Base-by-base conservation (phyloP, 1,140 invertebrate species). In the Ctenoplectra terminalis region DNA sequence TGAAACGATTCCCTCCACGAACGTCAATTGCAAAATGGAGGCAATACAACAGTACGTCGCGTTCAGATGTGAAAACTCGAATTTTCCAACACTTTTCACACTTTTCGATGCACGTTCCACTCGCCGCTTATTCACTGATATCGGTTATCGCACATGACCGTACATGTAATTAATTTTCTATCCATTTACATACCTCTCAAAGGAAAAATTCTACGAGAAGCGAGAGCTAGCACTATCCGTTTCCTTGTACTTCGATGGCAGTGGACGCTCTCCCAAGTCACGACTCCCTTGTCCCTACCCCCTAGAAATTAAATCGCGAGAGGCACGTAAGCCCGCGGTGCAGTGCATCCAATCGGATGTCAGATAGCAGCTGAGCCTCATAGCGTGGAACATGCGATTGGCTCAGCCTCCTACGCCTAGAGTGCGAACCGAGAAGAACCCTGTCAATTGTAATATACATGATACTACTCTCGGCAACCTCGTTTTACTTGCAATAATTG, bases 161-260 rank as follows among this genome's bases (percentile, higher is more conserved):
- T 29, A 4, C 2, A 20, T 70, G 15, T 8, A 13, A 15, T 20
- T 1, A 15, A 48, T 67, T 64, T 69, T 54, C 23, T 7, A 50
- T 15, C 50, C 52, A 20, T 75, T 87, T 86, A 90, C 89, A 81
- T 78, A 91, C 90, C 90, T 87, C 81, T 87, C 5, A 37, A 52
- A 37, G 52, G 72, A 43, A 70, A 83, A 85, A 80, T 83, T 83
- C 63, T 63, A 87, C 81, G 80, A 88, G 76, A 87, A 84, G 64
- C 79, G 79, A 81, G 71, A 89, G 87, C 85, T 73, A 86, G 78
- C 84, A 85, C 87, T 90, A 90, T 91, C 88, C 85, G 90, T 90
- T 90, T 92, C 87, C 90, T 92, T 88, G 83, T 88, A 90, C 91
- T 87, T 83, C 85, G 90, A 90, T 91, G 92, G 89, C 92, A 92